phyloP scores from a whole-genome alignment of 2,113 vertebrate species.

The Pheucticus melanocephalus region DNA sequence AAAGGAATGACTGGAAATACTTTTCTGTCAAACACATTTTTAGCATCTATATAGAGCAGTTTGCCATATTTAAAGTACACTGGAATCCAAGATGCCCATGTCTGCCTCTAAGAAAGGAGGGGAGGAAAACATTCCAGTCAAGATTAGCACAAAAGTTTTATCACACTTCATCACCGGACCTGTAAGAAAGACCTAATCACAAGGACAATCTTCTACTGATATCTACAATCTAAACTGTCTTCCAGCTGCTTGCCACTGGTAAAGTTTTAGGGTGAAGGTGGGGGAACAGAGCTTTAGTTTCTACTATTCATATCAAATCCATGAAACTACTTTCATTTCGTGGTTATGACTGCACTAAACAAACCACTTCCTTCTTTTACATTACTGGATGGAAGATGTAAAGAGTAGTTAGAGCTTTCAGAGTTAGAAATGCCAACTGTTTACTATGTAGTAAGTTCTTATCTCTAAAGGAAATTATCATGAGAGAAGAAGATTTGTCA shows the following conservation, averaged over 20 bases:
- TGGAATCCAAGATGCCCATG: background rate
- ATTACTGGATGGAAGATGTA: background rate
- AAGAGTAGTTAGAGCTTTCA: background rate
- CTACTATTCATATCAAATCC: background rate
- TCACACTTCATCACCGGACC: background rate
- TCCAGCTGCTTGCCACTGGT: background rate
- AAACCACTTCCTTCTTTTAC: background rate
- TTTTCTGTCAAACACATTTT: background rate
- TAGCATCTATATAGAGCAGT: background rate
- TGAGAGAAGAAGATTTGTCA: background rate
- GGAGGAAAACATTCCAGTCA: accelerated
- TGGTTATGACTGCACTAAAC: background rate
- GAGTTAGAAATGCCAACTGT: background rate
- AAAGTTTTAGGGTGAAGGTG: background rate
- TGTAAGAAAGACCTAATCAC: background rate
- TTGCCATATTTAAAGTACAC: background rate
- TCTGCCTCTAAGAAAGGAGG: background rate
- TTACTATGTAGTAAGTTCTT: background rate
- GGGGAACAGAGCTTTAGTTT: background rate
- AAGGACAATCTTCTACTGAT: background rate
- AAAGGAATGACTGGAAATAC: background rate
- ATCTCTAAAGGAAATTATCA: background rate
- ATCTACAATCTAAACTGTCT: background rate
- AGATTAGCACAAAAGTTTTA: background rate
- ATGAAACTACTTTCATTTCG: background rate